A percentile compares a stretch with the other conserved stretches of the same genome.
Evolutionary conservation across 2,797 vertebrate species (phyloP).

Genomic region (Trachops cirrhosus): DNA sequence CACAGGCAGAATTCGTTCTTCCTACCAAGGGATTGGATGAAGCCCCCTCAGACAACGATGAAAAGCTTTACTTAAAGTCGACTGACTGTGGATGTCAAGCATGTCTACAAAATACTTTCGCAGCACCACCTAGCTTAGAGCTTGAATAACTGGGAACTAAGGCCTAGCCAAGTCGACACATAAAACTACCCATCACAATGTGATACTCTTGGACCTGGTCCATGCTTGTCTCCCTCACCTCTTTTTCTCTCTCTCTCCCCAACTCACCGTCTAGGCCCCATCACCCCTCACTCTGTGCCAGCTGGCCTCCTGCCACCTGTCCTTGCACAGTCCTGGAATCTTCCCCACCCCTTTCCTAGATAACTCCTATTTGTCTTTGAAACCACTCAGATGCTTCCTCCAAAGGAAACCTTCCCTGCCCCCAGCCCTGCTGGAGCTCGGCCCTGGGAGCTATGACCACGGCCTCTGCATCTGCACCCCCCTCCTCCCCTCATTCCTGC

Average conservation of each 20-base stretch:
- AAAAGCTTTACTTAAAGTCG: constrained; percentile 1
- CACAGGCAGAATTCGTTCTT: not conserved
- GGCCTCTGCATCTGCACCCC: not conserved
- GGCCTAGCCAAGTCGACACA: not conserved
- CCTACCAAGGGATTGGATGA: not conserved
- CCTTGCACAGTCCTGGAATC: not conserved
- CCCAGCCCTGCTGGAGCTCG: not conserved
- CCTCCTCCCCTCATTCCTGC: rapidly evolving
- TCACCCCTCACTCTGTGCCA: not conserved
- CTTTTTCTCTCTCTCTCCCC: not conserved
- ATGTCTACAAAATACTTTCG: not conserved
- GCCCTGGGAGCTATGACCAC: not conserved
- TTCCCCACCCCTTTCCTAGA: constrained; percentile 5
- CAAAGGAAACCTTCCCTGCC: not conserved
- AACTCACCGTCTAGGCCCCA: not conserved
- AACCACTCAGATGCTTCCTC: not conserved
- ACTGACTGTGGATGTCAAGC: not conserved
- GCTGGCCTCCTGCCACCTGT: not conserved
- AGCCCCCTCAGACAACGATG: not conserved
- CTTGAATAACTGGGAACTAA: not conserved
- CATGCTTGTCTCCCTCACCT: not conserved
- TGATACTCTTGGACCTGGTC: not conserved
- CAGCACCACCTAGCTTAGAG: not conserved
- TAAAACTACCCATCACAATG: not conserved
- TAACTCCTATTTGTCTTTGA: not conserved